These are phyloP conservation scores for Microchirus variegatus DNA, from an alignment of 2,797 vertebrate species.

Conservation along the genomic window DNA sequence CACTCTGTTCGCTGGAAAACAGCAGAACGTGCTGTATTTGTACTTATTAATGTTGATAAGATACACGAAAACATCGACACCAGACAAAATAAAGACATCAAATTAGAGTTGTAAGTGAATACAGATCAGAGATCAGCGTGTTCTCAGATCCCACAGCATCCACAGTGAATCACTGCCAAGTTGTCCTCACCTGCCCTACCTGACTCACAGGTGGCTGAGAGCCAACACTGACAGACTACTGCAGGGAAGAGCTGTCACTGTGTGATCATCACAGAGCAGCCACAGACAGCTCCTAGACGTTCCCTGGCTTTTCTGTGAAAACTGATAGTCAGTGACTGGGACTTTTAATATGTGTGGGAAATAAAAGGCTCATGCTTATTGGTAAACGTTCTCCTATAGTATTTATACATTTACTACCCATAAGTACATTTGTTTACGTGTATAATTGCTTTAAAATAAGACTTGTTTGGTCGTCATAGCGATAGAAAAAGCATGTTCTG, in stretches of 20 bases:
- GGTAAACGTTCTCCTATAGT: too few species aligned
- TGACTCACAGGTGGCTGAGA: conserved; percentile 62
- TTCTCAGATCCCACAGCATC: conserved; percentile 48
- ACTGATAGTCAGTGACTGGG: too few species aligned
- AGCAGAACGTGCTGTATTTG: background rate
- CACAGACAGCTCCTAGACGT: conserved; percentile 19
- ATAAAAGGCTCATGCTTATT: too few species aligned
- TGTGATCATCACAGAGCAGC: conserved; percentile 53
- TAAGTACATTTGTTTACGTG: too few species aligned
- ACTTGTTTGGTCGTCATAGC: too few species aligned
- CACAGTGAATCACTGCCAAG: conserved; percentile 50
- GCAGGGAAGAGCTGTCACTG: conserved; percentile 59
- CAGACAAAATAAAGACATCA: conserved; percentile 10
- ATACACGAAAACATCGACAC: background rate
- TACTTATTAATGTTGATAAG: too few species aligned
- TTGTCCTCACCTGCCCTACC: conserved; percentile 70
- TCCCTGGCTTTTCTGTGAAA: background rate
- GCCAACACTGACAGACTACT: conserved; percentile 63
- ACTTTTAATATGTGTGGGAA: background rate
- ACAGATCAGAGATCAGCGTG: conserved; percentile 40
- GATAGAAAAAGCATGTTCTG: too few species aligned
- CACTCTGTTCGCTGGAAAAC: background rate
- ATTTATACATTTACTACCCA: too few species aligned
- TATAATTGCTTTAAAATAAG: too few species aligned
- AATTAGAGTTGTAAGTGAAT: conserved; percentile 44